Conservation (phyloP, 2,888 invertebrate genomes). For the Amphipyra berbera region DNA sequence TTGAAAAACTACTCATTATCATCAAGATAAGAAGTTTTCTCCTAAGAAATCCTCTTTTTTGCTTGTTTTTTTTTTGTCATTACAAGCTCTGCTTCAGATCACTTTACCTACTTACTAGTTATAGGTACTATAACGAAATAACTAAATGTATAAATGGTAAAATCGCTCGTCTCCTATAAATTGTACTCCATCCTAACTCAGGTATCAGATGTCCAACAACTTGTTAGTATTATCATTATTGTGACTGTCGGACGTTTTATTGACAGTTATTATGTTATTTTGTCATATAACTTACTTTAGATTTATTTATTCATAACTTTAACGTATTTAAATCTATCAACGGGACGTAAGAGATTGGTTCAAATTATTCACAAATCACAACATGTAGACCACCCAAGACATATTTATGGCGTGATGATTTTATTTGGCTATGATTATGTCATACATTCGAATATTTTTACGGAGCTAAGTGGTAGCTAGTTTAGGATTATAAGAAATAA, state of each 20-base stretch:
- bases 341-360: constrained; percentile 20
- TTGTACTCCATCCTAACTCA: constrained; percentile 60
- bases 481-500: constrained; percentile 2
- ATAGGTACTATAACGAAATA: too few relatives aligned
- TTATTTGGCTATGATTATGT: constrained; percentile 26
- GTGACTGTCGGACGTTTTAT: constrained; percentile 73
- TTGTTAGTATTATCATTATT: constrained; percentile 76
- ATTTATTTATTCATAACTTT: constrained; percentile 60
- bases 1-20: too few relatives aligned
- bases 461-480: not conserved
- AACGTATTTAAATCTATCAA: constrained; percentile 53
- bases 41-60: too few relatives aligned
- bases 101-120: too few relatives aligned
- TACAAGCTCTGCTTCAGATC: too few relatives aligned
- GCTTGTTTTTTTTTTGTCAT: too few relatives aligned
- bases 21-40: too few relatives aligned
- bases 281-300: constrained; percentile 64
- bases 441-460: constrained; percentile 25
- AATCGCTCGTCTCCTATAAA: constrained; percentile 33
- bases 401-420: constrained; percentile 42
- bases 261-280: constrained; percentile 77
- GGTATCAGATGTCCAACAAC: constrained; percentile 79
- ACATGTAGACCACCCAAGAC: constrained; percentile 52
- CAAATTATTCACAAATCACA: constrained; percentile 41
- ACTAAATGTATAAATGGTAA: not conserved